These are phyloP conservation scores for Neosalanx taihuensis DNA, from an alignment of 2,797 vertebrate species.

Conservation along the genomic window DNA sequence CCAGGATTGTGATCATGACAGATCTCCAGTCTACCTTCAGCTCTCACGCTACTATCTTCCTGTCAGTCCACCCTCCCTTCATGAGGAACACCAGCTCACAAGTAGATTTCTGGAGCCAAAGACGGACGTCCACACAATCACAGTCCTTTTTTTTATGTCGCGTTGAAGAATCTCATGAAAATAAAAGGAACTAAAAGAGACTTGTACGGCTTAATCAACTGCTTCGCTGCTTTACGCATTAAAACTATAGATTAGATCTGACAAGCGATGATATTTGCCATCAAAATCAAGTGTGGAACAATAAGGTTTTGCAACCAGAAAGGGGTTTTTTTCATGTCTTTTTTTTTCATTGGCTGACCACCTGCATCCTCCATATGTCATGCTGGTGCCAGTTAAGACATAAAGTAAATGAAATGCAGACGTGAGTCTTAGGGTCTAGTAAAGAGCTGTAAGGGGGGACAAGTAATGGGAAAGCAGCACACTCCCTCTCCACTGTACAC, in stretches of 20 bases:
- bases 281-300: conserved; percentile 47
- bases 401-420: conserved; percentile 73
- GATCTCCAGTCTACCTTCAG: conserved; percentile 55
- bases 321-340: conserved; percentile 6
- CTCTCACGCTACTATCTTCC: conserved; percentile 56
- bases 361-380: conserved; percentile 65
- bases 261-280: conserved; percentile 37
- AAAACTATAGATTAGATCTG: conserved; percentile 18
- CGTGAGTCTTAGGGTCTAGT: conserved; percentile 57
- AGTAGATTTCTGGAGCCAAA: conserved; percentile 29
- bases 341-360: conserved; percentile 55
- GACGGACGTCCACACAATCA: conserved; percentile 18
- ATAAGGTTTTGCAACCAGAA: background rate
- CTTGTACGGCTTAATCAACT: conserved; percentile 25
- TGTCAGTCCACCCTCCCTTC: conserved; percentile 45
- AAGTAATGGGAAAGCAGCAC: conserved; percentile 66
- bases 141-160: conserved; percentile 30
- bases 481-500: conserved; percentile 73
- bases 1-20: conserved; percentile 54
- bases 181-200: conserved; percentile 12
- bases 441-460: conserved; percentile 49
- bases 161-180: conserved; percentile 26
- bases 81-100: background rate
- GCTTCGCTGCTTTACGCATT: conserved; percentile 16
- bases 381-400: conserved; percentile 66